A percentile compares a stretch with the other conserved stretches of the same genome.
Conservation (phyloP, 2,113 vertebrate species). For the Clarias batrachus region DNA sequence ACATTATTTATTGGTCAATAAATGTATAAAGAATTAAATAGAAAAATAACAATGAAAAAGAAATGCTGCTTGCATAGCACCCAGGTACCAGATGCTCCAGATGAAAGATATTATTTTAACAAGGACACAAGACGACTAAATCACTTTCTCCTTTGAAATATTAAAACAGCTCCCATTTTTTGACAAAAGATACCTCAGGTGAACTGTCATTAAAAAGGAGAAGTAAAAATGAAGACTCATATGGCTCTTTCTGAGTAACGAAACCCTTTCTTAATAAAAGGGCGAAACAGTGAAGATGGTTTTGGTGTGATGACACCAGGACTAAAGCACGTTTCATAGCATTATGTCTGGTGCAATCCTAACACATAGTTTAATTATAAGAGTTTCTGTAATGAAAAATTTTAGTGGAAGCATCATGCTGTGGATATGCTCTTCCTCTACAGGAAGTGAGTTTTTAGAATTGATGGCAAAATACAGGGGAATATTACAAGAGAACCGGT, state of each 20-base stretch:
- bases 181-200: background rate
- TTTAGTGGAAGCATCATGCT: background rate
- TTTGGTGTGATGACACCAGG: conserved; percentile 3
- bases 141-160: background rate
- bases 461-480: background rate
- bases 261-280: background rate
- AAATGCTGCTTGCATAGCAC: background rate
- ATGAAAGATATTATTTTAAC: background rate
- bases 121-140: background rate
- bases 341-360: background rate
- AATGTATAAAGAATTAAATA: background rate
- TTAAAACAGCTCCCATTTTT: background rate
- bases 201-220: background rate
- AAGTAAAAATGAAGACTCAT: background rate
- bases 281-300: background rate
- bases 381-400: background rate
- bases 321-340: background rate
- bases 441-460: background rate
- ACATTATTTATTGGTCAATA: background rate
- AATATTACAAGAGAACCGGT: background rate
- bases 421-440: background rate
- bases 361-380: background rate
- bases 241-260: background rate
- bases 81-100: background rate
- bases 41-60: background rate